Base-by-base conservation (phyloP, 2,113 vertebrate species). In the Eretmochelys imbricata region DNA sequence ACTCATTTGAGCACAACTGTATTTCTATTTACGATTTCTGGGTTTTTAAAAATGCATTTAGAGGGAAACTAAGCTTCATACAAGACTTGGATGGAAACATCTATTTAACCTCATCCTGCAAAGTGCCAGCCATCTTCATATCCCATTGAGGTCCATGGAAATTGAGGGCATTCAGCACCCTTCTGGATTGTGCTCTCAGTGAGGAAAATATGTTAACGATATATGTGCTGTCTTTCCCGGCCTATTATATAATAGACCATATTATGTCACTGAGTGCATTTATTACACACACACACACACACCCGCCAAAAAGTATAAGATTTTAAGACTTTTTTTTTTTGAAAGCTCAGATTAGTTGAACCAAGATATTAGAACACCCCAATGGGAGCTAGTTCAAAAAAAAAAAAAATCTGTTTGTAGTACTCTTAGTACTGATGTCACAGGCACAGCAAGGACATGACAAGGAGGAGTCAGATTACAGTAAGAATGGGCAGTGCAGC, bases 401-500 rank as follows among this genome's bases (percentile, higher is more conserved):
- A 81, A 96, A 89, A 91, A 96, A 97, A 97, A 93, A 89, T 97
- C 97, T 98, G 97, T 96, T 94, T 94, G 98, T 98, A 98, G 98
- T 98, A 98, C 98, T 98, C 98, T 88, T 95, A 89, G 98, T 89
- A 97, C 98, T 98, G 98, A 98, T 99, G 98, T 98, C 98, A 98
- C 97, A 97, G 97, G 97, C 97, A 97, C 95, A 94, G 98, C 98
- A 98, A 98, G 98, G 98, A 98, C 98, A 98, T 97, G 97, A 98
- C 98, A 98, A 98, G 98, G 98, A 98, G 98, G 99, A 98, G 98
- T 99, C 98, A 98, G 98, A 97, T 99, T 99, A 98, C 99, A 98
- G 98, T 98, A 97, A 98, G 98, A 98, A 98, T 98, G 98, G 98
- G 98, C 98, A 98, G 98, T 94, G 98, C 97, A 96, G 97, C 98